Conservation (phyloP, 2,797 vertebrate genomes). For the Cephalopachus bancanus region DNA sequence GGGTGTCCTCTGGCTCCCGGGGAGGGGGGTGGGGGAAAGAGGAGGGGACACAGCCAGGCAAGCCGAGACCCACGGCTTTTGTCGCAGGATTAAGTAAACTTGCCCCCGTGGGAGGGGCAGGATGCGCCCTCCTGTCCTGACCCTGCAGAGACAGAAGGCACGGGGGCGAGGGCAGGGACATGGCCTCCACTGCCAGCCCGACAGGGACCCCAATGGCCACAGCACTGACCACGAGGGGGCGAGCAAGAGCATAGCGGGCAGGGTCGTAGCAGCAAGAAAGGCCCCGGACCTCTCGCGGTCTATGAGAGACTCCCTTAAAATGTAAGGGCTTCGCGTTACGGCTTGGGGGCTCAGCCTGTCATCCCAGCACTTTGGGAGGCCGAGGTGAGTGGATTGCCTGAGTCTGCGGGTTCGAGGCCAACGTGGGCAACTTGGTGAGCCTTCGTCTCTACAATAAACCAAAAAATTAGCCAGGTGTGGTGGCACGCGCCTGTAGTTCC, state of each 20-base stretch:
- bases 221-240: neutral
- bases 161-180: no score
- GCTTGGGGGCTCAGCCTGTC: neutral
- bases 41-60: no score
- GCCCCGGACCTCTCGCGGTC: neutral
- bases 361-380: neutral
- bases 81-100: neutral
- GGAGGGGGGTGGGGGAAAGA: no score
- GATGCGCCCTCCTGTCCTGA: neutral
- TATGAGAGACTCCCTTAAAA: neutral
- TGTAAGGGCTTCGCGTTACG: neutral
- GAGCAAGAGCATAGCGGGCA: neutral
- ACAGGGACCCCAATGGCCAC: neutral
- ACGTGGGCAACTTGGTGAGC: neutral
- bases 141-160: neutral
- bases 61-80: neutral
- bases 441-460: neutral
- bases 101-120: neutral
- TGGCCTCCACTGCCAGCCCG: no score
- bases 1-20: no score
- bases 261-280: no score
- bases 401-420: neutral
- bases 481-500: neutral
- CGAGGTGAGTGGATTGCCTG: accelerated
- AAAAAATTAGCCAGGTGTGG: neutral